Conservation (phyloP, 1,140 invertebrate genomes). For the Penaeus indicus region DNA sequence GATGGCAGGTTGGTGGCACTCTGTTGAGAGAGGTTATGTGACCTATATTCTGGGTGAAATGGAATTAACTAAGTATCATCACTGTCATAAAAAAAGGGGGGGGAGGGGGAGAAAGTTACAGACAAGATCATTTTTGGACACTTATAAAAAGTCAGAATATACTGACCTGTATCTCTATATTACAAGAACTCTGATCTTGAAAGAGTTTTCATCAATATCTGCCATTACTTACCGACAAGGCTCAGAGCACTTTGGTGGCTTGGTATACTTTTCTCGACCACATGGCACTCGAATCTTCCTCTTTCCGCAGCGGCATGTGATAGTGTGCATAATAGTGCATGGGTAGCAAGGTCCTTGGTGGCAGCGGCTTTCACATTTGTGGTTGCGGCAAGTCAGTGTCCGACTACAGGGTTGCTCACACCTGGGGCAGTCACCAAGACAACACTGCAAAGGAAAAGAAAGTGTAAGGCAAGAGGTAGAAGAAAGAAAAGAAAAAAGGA, state of each 20-base stretch:
- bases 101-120: too few species aligned
- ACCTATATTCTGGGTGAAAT: background rate
- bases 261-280: slow-evolving; percentile 81
- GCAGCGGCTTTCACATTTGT: slow-evolving; percentile 89
- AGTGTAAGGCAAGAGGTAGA: background rate
- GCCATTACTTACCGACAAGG: slow-evolving; percentile 76
- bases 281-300: slow-evolving; percentile 88
- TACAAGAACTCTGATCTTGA: too few species aligned
- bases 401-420: slow-evolving; percentile 91
- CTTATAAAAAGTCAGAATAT: too few species aligned
- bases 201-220: slow-evolving; percentile 47
- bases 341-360: slow-evolving; percentile 93
- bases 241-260: slow-evolving; percentile 83
- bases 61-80: background rate
- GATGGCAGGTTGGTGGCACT: slow-evolving; percentile 83
- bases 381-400: slow-evolving; percentile 86
- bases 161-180: too few species aligned
- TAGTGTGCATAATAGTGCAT: slow-evolving; percentile 82
- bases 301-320: slow-evolving; percentile 86
- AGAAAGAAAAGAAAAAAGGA: too few species aligned
- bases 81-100: background rate
- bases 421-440: slow-evolving; percentile 84
- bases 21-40: slow-evolving; percentile 69
- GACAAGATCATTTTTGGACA: too few species aligned
- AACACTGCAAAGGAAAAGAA: slow-evolving; percentile 76